Percentiles rank a stretch among this genome's conserved stretches.
Evolutionary conservation across 2,888 invertebrate species (phyloP).

Genomic region (Machimus atricapillus): DNA sequence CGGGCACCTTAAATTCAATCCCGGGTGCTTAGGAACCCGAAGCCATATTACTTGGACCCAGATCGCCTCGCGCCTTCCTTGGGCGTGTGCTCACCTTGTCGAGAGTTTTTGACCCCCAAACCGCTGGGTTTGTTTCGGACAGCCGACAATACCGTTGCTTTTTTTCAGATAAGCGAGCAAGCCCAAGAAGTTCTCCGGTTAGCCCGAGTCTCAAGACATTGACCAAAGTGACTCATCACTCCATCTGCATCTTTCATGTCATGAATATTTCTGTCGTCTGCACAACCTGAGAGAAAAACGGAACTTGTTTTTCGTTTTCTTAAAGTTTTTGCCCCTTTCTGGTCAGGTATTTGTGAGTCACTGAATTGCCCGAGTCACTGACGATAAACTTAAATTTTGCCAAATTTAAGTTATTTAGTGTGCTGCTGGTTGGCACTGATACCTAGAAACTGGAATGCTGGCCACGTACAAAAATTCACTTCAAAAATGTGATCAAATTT

Average conservation of each 20-base stretch:
- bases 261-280: not conserved
- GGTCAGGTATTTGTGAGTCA: too few relatives aligned
- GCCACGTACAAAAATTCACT: too few relatives aligned
- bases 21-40: not conserved
- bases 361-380: not conserved
- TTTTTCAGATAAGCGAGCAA: not conserved
- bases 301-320: not conserved
- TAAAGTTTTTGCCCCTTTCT: not conserved
- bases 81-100: not conserved
- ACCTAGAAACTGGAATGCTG: too few relatives aligned
- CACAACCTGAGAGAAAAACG: not conserved
- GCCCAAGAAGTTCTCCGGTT: not conserved
- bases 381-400: not conserved
- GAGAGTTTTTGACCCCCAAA: not conserved
- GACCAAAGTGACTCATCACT: not conserved
- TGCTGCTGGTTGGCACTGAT: too few relatives aligned
- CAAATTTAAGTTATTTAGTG: not conserved
- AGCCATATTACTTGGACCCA: not conserved
- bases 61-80: not conserved
- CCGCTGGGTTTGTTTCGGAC: not conserved
- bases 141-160: not conserved
- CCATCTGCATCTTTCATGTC: not conserved
- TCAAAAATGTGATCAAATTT: too few relatives aligned
- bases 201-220: not conserved
- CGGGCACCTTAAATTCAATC: not conserved